Percentiles rank a stretch among this genome's conserved stretches.
Conservation (phyloP, 1,140 invertebrate species). For the Brachionus manjavacas region DNA sequence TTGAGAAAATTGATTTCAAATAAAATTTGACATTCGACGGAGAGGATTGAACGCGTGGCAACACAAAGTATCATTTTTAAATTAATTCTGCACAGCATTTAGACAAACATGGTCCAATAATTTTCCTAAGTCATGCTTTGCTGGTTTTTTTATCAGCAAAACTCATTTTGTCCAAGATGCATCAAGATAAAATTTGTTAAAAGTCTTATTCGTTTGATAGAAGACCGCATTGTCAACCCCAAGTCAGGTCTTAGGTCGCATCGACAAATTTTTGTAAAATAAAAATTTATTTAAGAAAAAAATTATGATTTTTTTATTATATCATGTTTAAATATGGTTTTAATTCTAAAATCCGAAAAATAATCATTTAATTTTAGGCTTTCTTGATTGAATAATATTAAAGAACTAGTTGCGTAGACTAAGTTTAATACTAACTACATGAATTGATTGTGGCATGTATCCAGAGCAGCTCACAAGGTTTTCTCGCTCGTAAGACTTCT, state of each 20-base stretch:
- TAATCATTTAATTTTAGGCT: constrained; percentile 6
- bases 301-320: background rate
- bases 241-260: background rate
- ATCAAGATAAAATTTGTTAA: background rate
- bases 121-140: background rate
- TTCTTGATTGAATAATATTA: background rate
- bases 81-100: background rate
- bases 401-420: background rate
- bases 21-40: background rate
- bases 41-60: background rate
- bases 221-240: background rate
- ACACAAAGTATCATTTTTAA: background rate
- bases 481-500: background rate
- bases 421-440: background rate
- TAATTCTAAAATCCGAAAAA: background rate
- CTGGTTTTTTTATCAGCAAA: background rate
- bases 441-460: background rate
- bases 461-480: background rate
- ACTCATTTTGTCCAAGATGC: background rate
- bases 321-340: constrained; percentile 1
- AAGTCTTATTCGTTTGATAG: background rate
- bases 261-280: background rate
- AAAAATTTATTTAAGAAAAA: background rate
- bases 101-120: background rate
- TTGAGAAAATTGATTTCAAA: background rate